Percentiles rank a stretch among this genome's conserved stretches.
phyloP scores from a whole-genome alignment of 2,113 vertebrate genomes.

The Sapayoa aenigma region DNA sequence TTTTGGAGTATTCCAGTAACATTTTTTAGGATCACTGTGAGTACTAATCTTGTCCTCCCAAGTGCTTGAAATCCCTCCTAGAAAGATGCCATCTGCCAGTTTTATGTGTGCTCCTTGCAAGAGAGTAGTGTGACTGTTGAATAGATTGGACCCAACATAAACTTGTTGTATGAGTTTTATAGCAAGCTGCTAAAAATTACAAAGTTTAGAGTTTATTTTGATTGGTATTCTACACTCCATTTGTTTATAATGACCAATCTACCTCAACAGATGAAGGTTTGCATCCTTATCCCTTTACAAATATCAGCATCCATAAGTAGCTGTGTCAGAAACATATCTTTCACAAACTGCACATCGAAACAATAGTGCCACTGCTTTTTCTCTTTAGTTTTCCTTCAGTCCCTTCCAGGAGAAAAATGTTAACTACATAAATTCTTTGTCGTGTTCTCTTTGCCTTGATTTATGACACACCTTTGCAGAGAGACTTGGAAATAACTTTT shows the following conservation, averaged over 20 bases:
- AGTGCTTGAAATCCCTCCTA: neutral
- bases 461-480: slow-evolving; percentile 33
- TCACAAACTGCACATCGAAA: neutral
- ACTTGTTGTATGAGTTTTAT: neutral
- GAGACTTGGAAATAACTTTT: slow-evolving; percentile 29
- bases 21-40: neutral
- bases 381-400: neutral
- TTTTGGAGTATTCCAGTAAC: neutral
- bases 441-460: slow-evolving; percentile 20
- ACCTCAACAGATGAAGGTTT: neutral
- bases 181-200: neutral
- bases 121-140: neutral
- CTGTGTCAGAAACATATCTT: neutral
- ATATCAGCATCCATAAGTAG: neutral
- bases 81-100: slow-evolving; percentile 22
- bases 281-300: neutral
- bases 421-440: neutral
- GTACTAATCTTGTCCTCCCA: neutral
- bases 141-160: neutral
- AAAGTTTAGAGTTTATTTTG: slow-evolving; percentile 2
- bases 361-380: neutral
- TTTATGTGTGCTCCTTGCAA: neutral
- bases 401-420: slow-evolving; percentile 17
- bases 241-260: neutral
- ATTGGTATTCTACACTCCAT: neutral